A percentile compares a stretch with the other conserved stretches of the same genome.
phyloP scores from a whole-genome alignment of 2,797 vertebrate species.

The Prunella strophiata region DNA sequence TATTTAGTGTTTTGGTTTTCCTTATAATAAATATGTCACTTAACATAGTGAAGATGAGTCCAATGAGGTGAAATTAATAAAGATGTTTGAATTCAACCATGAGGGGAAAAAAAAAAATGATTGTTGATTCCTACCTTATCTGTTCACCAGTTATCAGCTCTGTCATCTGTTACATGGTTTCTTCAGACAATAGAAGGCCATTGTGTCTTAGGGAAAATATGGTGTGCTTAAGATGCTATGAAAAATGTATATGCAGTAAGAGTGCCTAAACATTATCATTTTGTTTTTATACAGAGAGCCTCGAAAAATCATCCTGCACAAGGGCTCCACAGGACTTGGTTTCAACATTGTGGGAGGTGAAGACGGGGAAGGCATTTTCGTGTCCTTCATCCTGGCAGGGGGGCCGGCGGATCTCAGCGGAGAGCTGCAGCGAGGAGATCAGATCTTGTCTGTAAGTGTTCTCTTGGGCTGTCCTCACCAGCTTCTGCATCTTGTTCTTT shows the following conservation, averaged over 20 bases:
- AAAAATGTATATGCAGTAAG: background rate
- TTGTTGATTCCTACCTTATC: background rate
- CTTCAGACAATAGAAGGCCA: background rate
- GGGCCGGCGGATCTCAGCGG: conserved; percentile 96
- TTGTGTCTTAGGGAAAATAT: background rate
- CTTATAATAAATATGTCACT: background rate
- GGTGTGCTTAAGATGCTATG: background rate
- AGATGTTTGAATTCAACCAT: background rate
- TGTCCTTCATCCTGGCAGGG: conserved; percentile 96
- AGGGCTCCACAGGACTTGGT: conserved; percentile 95
- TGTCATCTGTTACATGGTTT: background rate
- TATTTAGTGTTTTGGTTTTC: background rate
- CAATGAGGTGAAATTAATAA: background rate
- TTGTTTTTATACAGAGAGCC: conserved; percentile 79
- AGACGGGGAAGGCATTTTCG: conserved; percentile 97
- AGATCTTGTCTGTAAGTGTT: conserved; percentile 93
- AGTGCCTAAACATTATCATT: background rate
- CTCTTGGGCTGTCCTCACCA: background rate
- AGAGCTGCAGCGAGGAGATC: conserved; percentile 93
- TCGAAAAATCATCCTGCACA: conserved; percentile 92
- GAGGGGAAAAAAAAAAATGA: background rate
- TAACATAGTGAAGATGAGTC: background rate
- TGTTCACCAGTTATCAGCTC: background rate
- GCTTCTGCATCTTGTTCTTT: background rate
- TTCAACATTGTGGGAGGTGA: conserved; percentile 98